These are phyloP conservation scores for Macheiramphus alcinus DNA, from an alignment of 2,113 vertebrate species.

Conservation along the genomic window DNA sequence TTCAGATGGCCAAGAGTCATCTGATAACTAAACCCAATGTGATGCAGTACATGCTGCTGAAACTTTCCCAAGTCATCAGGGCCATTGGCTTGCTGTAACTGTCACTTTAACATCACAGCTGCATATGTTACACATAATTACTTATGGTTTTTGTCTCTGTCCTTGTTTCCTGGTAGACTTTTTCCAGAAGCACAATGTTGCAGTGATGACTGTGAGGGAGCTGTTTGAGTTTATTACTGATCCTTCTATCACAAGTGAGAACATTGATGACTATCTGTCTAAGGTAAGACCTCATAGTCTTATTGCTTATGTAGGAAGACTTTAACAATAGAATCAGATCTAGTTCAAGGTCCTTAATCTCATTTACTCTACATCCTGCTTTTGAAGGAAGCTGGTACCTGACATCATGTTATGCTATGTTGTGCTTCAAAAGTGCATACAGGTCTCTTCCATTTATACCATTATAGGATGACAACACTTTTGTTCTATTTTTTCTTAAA, in stretches of 20 bases:
- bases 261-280: slow-evolving; percentile 88
- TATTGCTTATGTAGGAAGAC: not conserved
- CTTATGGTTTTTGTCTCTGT: not conserved
- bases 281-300: slow-evolving; percentile 72
- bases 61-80: not conserved
- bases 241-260: slow-evolving; percentile 82
- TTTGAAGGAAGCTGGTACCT: not conserved
- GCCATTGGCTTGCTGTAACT: not conserved
- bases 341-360: not conserved
- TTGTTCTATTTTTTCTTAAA: not conserved
- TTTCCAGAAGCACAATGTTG: slow-evolving; percentile 83
- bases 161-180: slow-evolving; percentile 77
- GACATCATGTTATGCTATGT: not conserved
- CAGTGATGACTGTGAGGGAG: slow-evolving; percentile 92
- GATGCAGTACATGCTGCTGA: not conserved
- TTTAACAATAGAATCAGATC: not conserved
- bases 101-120: not conserved
- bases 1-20: not conserved
- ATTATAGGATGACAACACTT: not conserved
- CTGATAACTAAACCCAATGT: not conserved
- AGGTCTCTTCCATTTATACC: not conserved
- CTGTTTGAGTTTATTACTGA: slow-evolving; percentile 96
- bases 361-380: not conserved
- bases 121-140: accelerated
- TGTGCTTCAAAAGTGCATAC: not conserved